A percentile compares a stretch with the other conserved stretches of the same genome.
phyloP scores from a whole-genome alignment of 2,888 invertebrate genomes.

The Alviniconcha strummeri region DNA sequence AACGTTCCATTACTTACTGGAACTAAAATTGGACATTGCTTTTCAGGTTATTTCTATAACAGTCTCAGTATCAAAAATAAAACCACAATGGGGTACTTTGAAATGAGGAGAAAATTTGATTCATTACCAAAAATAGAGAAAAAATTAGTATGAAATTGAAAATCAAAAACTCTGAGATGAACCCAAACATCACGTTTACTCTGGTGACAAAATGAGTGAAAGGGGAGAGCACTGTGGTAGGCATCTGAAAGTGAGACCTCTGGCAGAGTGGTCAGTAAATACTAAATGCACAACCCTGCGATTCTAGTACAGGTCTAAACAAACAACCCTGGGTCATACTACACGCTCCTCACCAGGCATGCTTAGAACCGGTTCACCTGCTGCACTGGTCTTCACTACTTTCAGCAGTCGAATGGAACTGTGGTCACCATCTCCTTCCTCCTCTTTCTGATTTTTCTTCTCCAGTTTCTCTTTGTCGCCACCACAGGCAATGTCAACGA shows the following conservation, averaged over 20 bases:
- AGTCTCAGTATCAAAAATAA: too few species aligned
- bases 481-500: constrained; percentile 27
- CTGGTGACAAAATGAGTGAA: background rate
- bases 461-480: background rate
- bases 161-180: too few species aligned
- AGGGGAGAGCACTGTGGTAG: background rate
- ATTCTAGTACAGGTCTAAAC: constrained; percentile 24
- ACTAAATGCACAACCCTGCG: constrained; percentile 12
- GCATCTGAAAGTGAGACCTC: background rate
- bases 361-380: background rate
- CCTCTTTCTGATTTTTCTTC: background rate
- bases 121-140: too few species aligned
- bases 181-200: too few species aligned
- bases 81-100: too few species aligned
- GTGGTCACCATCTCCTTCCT: constrained; percentile 20
- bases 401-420: constrained; percentile 25
- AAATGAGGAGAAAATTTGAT: too few species aligned
- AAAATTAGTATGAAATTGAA: too few species aligned
- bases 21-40: too few species aligned
- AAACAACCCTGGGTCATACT: constrained; percentile 34
- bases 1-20: too few species aligned
- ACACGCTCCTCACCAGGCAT: constrained; percentile 37
- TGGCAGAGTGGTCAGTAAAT: background rate
- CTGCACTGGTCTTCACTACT: constrained; percentile 24
- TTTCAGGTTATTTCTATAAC: too few species aligned